Base-by-base conservation (phyloP, 92 coral and sea anemone species). In the Blastomussa wellsi region DNA sequence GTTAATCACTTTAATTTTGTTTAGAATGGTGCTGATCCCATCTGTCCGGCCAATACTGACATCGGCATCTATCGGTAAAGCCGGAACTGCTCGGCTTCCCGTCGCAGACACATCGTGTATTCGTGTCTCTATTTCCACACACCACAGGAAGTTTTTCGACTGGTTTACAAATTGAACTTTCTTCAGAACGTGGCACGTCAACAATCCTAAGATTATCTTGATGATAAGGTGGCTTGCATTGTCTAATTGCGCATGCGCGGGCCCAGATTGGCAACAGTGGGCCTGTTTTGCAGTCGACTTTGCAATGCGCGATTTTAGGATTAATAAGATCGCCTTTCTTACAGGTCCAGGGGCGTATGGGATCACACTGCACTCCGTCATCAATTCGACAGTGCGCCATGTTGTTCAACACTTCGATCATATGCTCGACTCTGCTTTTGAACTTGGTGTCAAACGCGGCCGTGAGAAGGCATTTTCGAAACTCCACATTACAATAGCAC, bases 31-130 rank as follows among this genome's bases (percentile, higher is more conserved):
- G 53, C 44, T 91, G 44, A 28, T 73, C 91, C 97, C 97, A 94
- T 24, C 82, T 92, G 52, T 84, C 70, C 0, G 98, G 99, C 99
- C 99, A 97, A 85, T 89, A 97, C 89, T 94, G 98, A 51, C 99
- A 97, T 70, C 98, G 94, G 85, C 99, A 97, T 20, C 93, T 86
- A 74, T 97, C 98, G 60, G 97, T 94, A 74, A 93, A 94, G 20
- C 80, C 92, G 26, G 77, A 74, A n/a, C 77, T 81, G 74, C 67
- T 78, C 74, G 98, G 98, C 75, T 90, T 94, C 5, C 98, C 95
- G 79, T 97, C 99, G 89, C 99, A 97, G 37, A 94, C 99, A 86
- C 99, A 97, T 31, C 99, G 89, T 0, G 99, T 97, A 81, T 97
- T 86, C 9, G 98, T 94, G 42, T 92, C 95, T 38, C 92, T 69